Evolutionary conservation across 2,888 invertebrate genomes (phyloP).

Genomic region (Tridacna gigas): DNA sequence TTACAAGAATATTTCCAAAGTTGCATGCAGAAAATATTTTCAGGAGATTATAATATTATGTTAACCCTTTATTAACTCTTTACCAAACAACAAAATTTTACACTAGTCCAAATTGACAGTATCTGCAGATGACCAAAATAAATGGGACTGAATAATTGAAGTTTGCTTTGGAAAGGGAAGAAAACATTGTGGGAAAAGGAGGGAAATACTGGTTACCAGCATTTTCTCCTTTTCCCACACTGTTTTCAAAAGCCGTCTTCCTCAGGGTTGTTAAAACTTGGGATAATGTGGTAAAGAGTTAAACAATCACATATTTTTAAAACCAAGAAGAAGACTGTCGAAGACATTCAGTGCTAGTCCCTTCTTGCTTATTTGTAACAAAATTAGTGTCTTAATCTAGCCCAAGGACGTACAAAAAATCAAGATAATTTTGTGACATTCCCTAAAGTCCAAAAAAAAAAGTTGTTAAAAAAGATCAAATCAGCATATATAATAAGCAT

Average conservation of each 20-base stretch:
- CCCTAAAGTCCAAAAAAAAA: not conserved
- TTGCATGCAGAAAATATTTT: too few species aligned
- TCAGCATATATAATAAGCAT: conserved; percentile 9
- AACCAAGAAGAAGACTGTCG: not conserved
- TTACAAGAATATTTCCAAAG: too few species aligned
- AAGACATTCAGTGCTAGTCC: not conserved
- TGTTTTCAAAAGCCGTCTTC: not conserved
- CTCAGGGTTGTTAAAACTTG: not conserved
- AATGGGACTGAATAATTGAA: too few species aligned
- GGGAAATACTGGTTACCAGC: not conserved
- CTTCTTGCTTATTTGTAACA: not conserved
- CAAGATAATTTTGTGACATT: not conserved
- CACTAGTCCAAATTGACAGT: too few species aligned
- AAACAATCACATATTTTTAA: not conserved
- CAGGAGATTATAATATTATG: too few species aligned
- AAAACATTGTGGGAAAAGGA: conserved; percentile 1
- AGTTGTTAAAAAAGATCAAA: not conserved
- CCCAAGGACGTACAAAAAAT: not conserved
- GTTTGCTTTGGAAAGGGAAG: too few species aligned
- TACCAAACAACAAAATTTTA: too few species aligned
- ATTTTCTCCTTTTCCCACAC: not conserved
- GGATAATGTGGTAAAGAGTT: not conserved
- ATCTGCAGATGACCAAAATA: too few species aligned
- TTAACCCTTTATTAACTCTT: too few species aligned
- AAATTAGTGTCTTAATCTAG: not conserved